A percentile compares a stretch with the other conserved stretches of the same genome.
Conservation (phyloP, 2,888 invertebrate species). For the Priocnemis perturbator region DNA sequence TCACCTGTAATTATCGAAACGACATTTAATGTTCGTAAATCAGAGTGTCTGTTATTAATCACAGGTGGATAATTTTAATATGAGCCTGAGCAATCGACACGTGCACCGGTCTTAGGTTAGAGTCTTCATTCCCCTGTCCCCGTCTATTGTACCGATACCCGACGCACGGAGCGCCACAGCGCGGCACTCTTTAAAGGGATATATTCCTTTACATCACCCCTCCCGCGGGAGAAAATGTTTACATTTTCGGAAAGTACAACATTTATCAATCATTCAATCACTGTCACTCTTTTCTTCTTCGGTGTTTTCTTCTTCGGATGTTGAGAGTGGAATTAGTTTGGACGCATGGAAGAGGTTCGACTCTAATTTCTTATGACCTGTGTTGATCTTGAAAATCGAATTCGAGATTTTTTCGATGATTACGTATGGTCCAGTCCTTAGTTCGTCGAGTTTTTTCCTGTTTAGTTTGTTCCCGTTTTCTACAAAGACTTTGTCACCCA, state of each 20-base stretch:
- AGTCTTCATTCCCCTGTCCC: no score
- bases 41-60: no score
- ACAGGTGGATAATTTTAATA: no score
- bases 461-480: constrained; percentile 44
- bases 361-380: constrained; percentile 39
- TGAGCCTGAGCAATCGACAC: no score
- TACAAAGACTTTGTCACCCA: constrained; percentile 44
- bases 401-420: constrained; percentile 40
- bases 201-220: constrained; percentile 33
- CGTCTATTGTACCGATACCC: no score
- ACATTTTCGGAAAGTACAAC: constrained; percentile 29
- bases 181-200: no score
- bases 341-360: constrained; percentile 44
- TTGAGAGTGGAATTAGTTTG: constrained; percentile 32
- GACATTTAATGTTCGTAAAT: no score
- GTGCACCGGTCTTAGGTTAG: no score
- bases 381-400: constrained; percentile 33
- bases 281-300: no score
- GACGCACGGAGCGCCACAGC: no score
- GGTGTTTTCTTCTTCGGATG: constrained; percentile 10
- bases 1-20: no score
- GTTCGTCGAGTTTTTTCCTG: constrained; percentile 40
- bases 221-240: constrained; percentile 31
- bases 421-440: constrained; percentile 35
- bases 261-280: constrained; percentile 35